Conservation (phyloP, 2,113 vertebrate species). For the Neoarius graeffei region DNA sequence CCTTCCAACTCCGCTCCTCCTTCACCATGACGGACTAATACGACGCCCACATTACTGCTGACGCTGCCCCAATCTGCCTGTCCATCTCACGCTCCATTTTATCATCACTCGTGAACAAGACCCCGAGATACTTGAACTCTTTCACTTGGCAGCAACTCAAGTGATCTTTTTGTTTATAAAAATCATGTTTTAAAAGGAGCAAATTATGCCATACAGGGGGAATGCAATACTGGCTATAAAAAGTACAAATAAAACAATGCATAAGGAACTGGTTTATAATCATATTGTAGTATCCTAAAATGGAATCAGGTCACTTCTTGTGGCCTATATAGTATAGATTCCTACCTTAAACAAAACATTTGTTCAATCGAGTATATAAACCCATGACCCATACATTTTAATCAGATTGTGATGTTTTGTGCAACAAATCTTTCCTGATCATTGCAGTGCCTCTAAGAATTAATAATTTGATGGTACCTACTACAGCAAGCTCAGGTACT, state of each 20-base stretch:
- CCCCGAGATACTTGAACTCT: too few relatives aligned
- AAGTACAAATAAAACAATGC: neutral
- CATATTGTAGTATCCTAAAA: neutral
- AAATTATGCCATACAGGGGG: neutral
- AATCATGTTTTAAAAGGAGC: neutral
- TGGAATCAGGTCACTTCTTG: neutral
- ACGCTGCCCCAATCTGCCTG: too few relatives aligned
- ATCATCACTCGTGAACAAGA: too few relatives aligned
- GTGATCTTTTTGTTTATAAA: neutral
- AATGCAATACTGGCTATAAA: neutral
- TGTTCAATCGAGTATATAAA: neutral
- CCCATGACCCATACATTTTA: neutral
- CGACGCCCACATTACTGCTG: too few relatives aligned
- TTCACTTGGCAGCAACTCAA: too few relatives aligned
- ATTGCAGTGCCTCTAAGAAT: neutral
- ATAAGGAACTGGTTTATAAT: neutral
- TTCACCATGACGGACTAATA: too few relatives aligned
- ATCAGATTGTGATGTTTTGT: neutral
- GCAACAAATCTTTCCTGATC: neutral
- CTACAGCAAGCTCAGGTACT: too few relatives aligned
- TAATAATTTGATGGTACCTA: neutral
- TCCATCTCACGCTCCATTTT: too few relatives aligned
- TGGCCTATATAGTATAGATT: neutral
- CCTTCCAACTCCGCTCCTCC: too few relatives aligned
- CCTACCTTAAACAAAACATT: neutral